Evolutionary conservation across 2,113 vertebrate genomes (phyloP), one percentile per base, ranked within the genome.

Genomic region (Syngnathus scovelli): DNA sequence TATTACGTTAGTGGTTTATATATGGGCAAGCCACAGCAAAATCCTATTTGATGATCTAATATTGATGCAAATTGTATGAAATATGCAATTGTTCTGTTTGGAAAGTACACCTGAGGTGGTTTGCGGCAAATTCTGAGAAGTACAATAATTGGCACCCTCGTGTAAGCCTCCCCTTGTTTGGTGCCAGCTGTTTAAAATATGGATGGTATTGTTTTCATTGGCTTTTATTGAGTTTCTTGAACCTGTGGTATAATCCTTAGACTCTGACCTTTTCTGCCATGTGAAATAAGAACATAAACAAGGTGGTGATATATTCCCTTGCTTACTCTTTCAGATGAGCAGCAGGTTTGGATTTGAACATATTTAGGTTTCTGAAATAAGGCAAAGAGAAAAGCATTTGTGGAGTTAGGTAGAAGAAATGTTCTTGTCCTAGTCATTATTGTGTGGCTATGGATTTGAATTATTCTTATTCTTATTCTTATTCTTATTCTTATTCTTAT

Each of bases 161-260:
- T 81, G 89, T 76, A 85, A 80, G 76, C 73, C 82, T 85, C 76
- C 83, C 87, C 81, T 83, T 81, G 89, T 87, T 83, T 85, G 77
- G 82, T 83, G 74, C 87, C 87, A 87, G 85, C 86, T 90, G 85
- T 87, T 91, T 92, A 88, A 90, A 91, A 92, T 91, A 90, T 91
- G 90, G 85, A 92, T 91, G 89, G 85, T 92, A 87, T 86, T 89
- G 88, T 90, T 91, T 88, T 87, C 86, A 87, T 88, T 73, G 59
- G 75, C 76, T 90, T 89, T 89, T 88, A 89, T 89, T 89, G 84
- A 89, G 87, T 90, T 90, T 89, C 76, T 81, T 64, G 71, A 84
- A 76, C 83, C 66, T 71, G 82, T 74, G 43, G 85, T 71, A 83
- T 88, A 86, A 90, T 87, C 84, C 79, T 83, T 82, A 91, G 88